Conservation (phyloP, 1,140 invertebrate species). For the Pomacea maculata region DNA sequence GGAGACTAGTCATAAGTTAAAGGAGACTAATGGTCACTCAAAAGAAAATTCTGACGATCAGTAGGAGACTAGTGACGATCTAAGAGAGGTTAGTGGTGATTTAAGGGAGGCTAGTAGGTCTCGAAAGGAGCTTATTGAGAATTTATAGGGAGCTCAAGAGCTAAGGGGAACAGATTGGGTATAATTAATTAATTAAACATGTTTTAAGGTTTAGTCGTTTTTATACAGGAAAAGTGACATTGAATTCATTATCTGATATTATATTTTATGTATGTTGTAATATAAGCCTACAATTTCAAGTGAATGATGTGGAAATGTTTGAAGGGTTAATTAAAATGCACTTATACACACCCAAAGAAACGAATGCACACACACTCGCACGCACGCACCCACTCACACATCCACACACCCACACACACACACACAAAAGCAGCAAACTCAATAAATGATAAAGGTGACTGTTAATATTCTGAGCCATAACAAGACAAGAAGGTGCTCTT, state of each 20-base stretch:
- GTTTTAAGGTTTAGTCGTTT: not conserved
- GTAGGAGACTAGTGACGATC: too few species aligned
- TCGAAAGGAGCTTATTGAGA: too few species aligned
- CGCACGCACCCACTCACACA: not conserved
- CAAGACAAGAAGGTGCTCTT: not conserved
- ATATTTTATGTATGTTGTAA: too few species aligned
- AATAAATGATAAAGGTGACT: not conserved
- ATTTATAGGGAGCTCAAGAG: not conserved
- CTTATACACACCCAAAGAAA: not conserved
- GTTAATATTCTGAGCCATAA: not conserved
- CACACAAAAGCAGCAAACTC: not conserved
- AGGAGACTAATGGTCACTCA: too few species aligned
- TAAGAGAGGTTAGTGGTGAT: too few species aligned
- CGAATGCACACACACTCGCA: not conserved
- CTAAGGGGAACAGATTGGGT: not conserved
- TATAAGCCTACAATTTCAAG: not conserved
- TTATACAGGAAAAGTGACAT: not conserved
- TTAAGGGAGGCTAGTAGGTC: too few species aligned
- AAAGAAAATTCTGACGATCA: too few species aligned
- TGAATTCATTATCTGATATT: not conserved
- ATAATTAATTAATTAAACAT: not conserved
- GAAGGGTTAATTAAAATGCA: not conserved
- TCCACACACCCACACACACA: conserved; percentile 1
- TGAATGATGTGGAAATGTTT: too few species aligned
- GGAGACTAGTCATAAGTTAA: too few species aligned